Evolutionary conservation across 1,140 invertebrate species (phyloP).

Genomic region (Neoseiulus cucumeris): DNA sequence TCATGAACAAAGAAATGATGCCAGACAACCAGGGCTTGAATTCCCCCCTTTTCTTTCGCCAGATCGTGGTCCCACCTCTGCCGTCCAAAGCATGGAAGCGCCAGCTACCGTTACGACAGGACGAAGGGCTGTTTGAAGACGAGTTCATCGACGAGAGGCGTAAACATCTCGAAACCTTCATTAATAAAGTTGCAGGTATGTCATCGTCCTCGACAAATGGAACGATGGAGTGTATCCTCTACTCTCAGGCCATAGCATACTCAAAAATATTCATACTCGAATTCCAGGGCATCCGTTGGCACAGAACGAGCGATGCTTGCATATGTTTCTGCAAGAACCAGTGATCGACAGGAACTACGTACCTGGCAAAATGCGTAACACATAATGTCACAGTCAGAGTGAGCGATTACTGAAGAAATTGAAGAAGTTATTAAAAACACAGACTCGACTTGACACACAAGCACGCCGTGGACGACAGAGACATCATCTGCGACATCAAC

Average conservation of each 20-base stretch:
- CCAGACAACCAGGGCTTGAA: background rate
- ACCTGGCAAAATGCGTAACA: constrained; percentile 95
- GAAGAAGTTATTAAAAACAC: constrained; percentile 5
- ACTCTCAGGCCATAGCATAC: background rate
- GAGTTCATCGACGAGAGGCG: constrained; percentile 97
- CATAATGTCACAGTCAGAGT: constrained; percentile 28
- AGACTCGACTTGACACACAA: background rate
- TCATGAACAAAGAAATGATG: constrained; percentile 8
- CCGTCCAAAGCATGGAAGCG: constrained; percentile 93
- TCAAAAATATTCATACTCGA: constrained; percentile 18
- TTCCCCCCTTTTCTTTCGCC: background rate
- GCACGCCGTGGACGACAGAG: constrained; percentile 4
- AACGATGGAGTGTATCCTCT: background rate
- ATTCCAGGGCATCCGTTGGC: constrained; percentile 98
- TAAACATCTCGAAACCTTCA: constrained; percentile 91
- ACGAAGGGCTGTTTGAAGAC: constrained; percentile 99
- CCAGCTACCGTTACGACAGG: constrained; percentile 88
- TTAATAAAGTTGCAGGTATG: constrained; percentile 50
- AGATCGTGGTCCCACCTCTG: constrained; percentile 88
- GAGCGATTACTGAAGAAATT: constrained; percentile 12
- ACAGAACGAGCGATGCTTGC: constrained; percentile 95
- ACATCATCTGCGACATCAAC: background rate
- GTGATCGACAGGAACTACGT: constrained; percentile 98
- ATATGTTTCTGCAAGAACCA: constrained; percentile 96
- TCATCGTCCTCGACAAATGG: no score